phyloP scores from a whole-genome alignment of 2,888 invertebrate genomes.

The Rotaria socialis region DNA sequence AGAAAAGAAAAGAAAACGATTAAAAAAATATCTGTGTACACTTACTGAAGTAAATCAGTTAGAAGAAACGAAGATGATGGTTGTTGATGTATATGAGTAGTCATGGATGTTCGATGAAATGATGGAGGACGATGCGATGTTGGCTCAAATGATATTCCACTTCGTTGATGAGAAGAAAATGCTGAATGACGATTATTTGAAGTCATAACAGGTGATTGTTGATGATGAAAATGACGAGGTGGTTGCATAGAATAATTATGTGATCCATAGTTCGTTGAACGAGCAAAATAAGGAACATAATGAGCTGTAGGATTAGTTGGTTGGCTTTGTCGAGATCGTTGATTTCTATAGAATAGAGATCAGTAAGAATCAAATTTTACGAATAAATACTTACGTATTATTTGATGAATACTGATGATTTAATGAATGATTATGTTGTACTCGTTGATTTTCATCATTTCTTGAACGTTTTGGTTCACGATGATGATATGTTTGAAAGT shows the following conservation, averaged over 20 bases:
- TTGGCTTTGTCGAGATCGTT: neutral
- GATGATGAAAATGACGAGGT: neutral
- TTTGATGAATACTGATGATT: too few relatives aligned
- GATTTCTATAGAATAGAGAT: neutral
- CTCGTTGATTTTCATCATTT: neutral
- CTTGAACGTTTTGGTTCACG: constrained; percentile 1
- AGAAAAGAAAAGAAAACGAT: neutral
- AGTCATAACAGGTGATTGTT: neutral
- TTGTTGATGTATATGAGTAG: neutral
- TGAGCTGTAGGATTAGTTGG: neutral
- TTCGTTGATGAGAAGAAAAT: neutral
- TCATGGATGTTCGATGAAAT: constrained; percentile 1
- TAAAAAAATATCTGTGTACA: neutral
- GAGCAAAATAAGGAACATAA: too few relatives aligned
- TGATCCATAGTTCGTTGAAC: neutral
- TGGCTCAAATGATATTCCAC: neutral
- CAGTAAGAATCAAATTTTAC: neutral
- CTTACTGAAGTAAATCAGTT: constrained; percentile 7
- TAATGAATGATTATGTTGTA: neutral
- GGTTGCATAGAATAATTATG: neutral
- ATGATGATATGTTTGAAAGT: neutral
- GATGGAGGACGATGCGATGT: neutral
- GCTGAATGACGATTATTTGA: neutral
- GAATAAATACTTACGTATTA: neutral
- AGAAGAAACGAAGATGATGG: neutral